Evolutionary conservation across 1,140 invertebrate genomes (phyloP).

Genomic region (Druon quercuslanigerum): DNA sequence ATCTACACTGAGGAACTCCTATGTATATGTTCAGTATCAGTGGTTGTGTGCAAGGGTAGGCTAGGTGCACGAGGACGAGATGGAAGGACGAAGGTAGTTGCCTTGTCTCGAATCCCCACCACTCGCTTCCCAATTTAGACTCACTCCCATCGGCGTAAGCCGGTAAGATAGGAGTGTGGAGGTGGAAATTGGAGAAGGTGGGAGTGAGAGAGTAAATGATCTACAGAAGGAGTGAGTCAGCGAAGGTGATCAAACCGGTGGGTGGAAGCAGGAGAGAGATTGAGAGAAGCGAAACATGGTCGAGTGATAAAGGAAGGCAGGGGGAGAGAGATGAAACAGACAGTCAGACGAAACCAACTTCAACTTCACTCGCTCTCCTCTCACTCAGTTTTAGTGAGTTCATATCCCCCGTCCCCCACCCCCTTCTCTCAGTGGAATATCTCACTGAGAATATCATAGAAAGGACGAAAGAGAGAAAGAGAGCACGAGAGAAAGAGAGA

Average conservation of each 20-base stretch:
- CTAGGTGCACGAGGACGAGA: slow-evolving; percentile 55
- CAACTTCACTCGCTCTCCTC: slow-evolving; percentile 35
- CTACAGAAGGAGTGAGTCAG: slow-evolving; percentile 36
- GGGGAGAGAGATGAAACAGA: slow-evolving; percentile 42
- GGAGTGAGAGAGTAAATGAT: not conserved
- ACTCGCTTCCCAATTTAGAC: slow-evolving; percentile 67
- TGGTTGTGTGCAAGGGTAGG: slow-evolving; percentile 29
- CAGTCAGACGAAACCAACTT: slow-evolving; percentile 35
- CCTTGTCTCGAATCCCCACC: slow-evolving; percentile 57
- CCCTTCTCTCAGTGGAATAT: slow-evolving; percentile 63
- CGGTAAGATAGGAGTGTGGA: not conserved
- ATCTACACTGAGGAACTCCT: slow-evolving; percentile 37
- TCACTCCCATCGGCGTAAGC: slow-evolving; percentile 48
- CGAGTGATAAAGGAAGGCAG: slow-evolving; percentile 45
- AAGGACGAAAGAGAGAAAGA: slow-evolving; percentile 37
- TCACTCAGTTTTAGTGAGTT: too few species aligned
- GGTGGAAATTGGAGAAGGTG: not conserved
- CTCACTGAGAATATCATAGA: slow-evolving; percentile 69
- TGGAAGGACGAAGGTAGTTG: slow-evolving; percentile 55
- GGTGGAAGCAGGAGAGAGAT: not conserved
- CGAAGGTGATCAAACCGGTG: slow-evolving; percentile 29
- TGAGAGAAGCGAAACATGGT: slow-evolving; percentile 42
- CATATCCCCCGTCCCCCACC: slow-evolving; percentile 5
- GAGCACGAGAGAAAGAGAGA: too few species aligned
- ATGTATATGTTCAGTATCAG: slow-evolving; percentile 42